Percentiles rank a stretch among this genome's conserved stretches.
These are phyloP conservation scores for Nebria ingens DNA, from an alignment of 1,140 invertebrate genomes.

Conservation along the genomic window DNA sequence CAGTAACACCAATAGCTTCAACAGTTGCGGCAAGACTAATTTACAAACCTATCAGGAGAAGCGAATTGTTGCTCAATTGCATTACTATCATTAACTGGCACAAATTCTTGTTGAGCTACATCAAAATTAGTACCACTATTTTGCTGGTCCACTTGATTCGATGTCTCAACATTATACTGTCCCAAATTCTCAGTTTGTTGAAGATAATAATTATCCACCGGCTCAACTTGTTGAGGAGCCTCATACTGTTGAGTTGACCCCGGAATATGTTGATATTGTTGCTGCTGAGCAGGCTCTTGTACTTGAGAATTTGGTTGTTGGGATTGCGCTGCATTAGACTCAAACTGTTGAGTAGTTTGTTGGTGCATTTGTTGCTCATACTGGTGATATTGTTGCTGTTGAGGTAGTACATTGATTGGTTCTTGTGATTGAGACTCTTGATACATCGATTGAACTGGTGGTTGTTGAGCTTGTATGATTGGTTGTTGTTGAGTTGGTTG, in stretches of 20 bases:
- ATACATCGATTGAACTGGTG: too few species aligned
- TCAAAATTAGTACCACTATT: not conserved
- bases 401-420: not conserved
- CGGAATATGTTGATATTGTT: not conserved
- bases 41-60: not conserved
- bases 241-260: not conserved
- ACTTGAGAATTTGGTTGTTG: slow-evolving; percentile 9
- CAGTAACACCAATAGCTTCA: too few species aligned
- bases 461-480: not conserved
- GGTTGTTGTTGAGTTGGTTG: not conserved
- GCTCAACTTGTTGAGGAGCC: not conserved
- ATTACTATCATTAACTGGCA: not conserved
- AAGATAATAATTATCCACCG: not conserved
- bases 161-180: not conserved
- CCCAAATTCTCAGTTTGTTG: not conserved
- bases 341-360: not conserved
- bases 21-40: not conserved
- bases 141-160: not conserved
- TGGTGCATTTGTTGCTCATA: not conserved
- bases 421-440: too few species aligned
- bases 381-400: slow-evolving; percentile 14
- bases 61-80: not conserved
- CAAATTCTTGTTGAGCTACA: not conserved
- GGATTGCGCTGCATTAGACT: not conserved
- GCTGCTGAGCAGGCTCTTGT: not conserved